Conservation (phyloP, 2,888 invertebrate species). For the Pilophorus perplexus region DNA sequence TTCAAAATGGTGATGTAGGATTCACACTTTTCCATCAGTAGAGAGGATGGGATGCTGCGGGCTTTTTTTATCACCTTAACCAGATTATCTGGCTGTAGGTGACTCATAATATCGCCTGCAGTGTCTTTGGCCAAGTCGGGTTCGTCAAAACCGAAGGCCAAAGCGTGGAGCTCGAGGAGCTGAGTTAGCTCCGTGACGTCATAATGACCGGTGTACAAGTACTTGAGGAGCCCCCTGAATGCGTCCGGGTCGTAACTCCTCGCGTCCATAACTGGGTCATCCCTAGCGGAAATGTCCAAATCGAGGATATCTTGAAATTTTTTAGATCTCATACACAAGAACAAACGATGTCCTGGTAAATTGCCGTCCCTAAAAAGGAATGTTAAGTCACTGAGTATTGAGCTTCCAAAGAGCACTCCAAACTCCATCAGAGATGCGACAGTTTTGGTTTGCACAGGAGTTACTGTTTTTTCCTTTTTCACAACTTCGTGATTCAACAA, state of each 20-base stretch:
- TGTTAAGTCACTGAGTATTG: slow-evolving; percentile 4
- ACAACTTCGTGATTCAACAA: background rate
- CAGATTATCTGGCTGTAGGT: background rate
- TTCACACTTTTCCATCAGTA: background rate
- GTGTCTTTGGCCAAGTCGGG: background rate
- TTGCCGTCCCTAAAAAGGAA: background rate
- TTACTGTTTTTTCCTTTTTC: too few relatives aligned
- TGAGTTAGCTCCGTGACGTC: background rate
- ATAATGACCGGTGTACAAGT: background rate
- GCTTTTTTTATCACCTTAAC: background rate
- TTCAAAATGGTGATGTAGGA: background rate
- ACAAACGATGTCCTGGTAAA: slow-evolving; percentile 13
- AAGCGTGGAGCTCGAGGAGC: background rate
- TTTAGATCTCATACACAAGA: slow-evolving; percentile 4
- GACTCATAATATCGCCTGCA: background rate
- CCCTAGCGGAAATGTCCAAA: background rate
- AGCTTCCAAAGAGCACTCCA: background rate
- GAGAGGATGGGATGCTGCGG: background rate
- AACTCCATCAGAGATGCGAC: too few relatives aligned
- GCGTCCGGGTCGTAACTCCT: background rate
- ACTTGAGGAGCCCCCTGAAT: slow-evolving; percentile 11
- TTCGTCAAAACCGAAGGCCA: background rate
- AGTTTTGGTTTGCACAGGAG: too few relatives aligned
- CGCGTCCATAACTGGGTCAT: slow-evolving; percentile 1
- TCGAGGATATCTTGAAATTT: background rate